A percentile compares a stretch with the other conserved stretches of the same genome.
Evolutionary conservation across 92 coral and sea anemone species (phyloP).

Genomic region (Montipora capitata): DNA sequence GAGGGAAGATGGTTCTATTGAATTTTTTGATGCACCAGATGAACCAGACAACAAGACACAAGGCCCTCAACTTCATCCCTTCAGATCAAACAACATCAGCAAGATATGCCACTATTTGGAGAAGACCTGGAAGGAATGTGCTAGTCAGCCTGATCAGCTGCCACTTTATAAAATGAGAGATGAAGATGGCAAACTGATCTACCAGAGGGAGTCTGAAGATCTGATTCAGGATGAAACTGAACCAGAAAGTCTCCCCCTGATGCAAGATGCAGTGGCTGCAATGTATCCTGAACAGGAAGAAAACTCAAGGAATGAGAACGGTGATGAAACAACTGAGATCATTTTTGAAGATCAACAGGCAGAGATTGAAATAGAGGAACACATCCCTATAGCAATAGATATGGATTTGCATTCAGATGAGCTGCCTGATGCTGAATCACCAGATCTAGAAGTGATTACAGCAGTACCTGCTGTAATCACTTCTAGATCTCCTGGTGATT

Average conservation of each 20-base stretch:
- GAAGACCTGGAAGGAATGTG: conserved; percentile 31
- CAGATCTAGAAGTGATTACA: not conserved
- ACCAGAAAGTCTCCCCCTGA: not conserved
- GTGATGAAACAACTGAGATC: conserved; percentile 7
- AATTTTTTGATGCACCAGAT: conserved; percentile 29
- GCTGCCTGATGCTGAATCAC: conserved; percentile 1
- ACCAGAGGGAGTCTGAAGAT: conserved; percentile 34
- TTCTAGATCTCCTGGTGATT: not conserved
- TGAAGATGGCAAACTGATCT: conserved; percentile 45
- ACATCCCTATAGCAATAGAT: not conserved
- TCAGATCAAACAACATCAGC: conserved; percentile 39
- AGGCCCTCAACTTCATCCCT: conserved; percentile 50
- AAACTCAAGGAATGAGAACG: not conserved
- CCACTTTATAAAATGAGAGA: conserved; percentile 43
- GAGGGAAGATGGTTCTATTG: conserved; percentile 56
- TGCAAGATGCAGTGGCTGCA: conserved; percentile 9
- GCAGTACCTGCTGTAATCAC: too few relatives aligned
- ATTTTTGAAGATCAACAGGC: conserved; percentile 24
- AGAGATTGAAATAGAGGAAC: not conserved
- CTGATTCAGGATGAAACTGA: not conserved
- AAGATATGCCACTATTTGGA: conserved; percentile 12
- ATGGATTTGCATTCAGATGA: not conserved
- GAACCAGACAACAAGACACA: conserved; percentile 9
- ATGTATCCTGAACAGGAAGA: not conserved
- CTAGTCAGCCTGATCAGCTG: conserved; percentile 23